phyloP scores from a whole-genome alignment of 2,888 invertebrate species.

The Drosophila conformis region DNA sequence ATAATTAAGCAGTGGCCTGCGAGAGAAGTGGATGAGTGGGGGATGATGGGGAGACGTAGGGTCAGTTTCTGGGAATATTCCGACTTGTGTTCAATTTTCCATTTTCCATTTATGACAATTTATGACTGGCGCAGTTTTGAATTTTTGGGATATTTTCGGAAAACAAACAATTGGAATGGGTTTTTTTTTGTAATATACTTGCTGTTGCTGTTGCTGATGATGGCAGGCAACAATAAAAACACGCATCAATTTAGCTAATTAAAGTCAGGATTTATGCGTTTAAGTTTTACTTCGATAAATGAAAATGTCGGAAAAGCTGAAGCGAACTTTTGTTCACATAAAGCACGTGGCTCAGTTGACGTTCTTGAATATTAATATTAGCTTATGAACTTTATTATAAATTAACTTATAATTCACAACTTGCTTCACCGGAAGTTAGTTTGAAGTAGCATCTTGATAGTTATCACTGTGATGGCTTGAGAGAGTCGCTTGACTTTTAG shows the following conservation, averaged over 20 bases:
- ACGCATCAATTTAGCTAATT: neutral
- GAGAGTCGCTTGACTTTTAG: neutral
- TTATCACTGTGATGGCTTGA: neutral
- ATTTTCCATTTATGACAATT: constrained; percentile 5
- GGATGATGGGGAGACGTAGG: neutral
- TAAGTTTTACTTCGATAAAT: neutral
- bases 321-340: neutral
- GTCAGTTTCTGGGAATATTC: neutral
- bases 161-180: neutral
- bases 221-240: neutral
- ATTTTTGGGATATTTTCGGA: neutral
- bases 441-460: neutral
- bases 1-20: constrained; percentile 31
- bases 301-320: neutral
- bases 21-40: neutral
- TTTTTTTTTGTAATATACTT: neutral
- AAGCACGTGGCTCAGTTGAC: neutral
- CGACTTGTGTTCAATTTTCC: constrained; percentile 4
- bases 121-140: neutral
- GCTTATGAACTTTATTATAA: neutral
- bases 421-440: neutral
- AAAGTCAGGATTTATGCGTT: neutral
- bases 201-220: neutral
- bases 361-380: neutral
- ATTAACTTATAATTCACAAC: neutral